These are phyloP conservation scores for Drosophila orosa DNA, from an alignment of 1,140 invertebrate species.

Conservation along the genomic window DNA sequence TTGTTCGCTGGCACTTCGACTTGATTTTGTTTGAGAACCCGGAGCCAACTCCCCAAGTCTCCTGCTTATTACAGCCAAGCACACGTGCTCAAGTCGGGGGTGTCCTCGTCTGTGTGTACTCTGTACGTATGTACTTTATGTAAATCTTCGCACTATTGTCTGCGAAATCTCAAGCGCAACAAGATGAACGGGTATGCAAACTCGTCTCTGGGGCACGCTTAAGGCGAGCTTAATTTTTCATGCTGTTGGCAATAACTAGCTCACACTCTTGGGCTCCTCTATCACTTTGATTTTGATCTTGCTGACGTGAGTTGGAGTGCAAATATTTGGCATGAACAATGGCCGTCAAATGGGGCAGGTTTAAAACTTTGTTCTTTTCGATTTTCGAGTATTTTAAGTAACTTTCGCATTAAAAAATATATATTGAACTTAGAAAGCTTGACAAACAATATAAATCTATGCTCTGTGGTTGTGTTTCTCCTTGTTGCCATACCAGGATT, in stretches of 20 bases:
- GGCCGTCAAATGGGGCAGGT: background rate
- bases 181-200: slow-evolving; percentile 40
- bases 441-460: background rate
- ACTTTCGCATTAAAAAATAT: background rate
- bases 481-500: slow-evolving; percentile 3
- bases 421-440: background rate
- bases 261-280: slow-evolving; percentile 34
- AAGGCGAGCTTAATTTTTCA: slow-evolving; percentile 76
- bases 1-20: slow-evolving; percentile 60
- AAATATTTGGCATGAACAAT: slow-evolving; percentile 45
- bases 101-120: background rate
- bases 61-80: slow-evolving; percentile 69
- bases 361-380: background rate
- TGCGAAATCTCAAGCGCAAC: slow-evolving; percentile 40
- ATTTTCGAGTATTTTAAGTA: background rate
- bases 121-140: slow-evolving; percentile 27
- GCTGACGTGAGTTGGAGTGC: slow-evolving; percentile 26
- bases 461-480: background rate
- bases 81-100: slow-evolving; percentile 50
- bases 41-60: slow-evolving; percentile 69
- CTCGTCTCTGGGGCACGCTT: slow-evolving; percentile 62
- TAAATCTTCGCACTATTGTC: slow-evolving; percentile 73
- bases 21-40: slow-evolving; percentile 14
- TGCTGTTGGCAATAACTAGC: slow-evolving; percentile 63
- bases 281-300: slow-evolving; percentile 48